These are phyloP conservation scores for Mesocricetus auratus DNA, from an alignment of 2,113 vertebrate genomes.

Conservation along the genomic window DNA sequence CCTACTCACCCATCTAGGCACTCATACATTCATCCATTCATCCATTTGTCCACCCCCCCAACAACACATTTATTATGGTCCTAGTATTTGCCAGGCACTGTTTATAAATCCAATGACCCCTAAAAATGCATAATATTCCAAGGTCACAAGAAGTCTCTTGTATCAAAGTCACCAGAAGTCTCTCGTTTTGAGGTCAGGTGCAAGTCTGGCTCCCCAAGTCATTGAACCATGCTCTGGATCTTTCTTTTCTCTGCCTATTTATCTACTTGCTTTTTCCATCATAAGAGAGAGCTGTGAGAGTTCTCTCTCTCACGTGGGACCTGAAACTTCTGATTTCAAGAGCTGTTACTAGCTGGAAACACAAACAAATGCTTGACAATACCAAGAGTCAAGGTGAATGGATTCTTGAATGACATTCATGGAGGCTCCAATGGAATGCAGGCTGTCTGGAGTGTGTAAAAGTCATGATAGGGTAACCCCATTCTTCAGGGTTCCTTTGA, in stretches of 20 bases:
- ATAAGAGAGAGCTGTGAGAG: neutral
- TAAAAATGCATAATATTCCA: neutral
- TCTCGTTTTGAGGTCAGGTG: neutral
- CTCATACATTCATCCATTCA: neutral
- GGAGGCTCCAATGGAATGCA: neutral
- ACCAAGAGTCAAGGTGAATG: slow-evolving; percentile 55
- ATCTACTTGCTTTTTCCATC: neutral
- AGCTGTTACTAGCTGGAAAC: neutral
- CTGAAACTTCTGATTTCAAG: slow-evolving; percentile 25
- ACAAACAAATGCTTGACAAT: neutral
- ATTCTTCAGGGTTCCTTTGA: neutral
- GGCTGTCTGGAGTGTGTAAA: neutral
- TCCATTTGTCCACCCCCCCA: neutral
- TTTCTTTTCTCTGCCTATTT: neutral
- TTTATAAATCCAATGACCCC: neutral
- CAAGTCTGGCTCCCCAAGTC: neutral
- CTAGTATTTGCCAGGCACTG: neutral
- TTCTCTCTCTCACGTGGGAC: neutral
- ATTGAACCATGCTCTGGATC: neutral
- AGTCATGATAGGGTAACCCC: neutral
- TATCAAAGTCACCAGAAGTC: neutral
- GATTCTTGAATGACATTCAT: neutral
- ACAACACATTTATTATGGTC: neutral
- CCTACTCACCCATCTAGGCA: neutral
- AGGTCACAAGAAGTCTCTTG: neutral